These are phyloP conservation scores for Saturnia pavonia DNA, from an alignment of 2,888 invertebrate genomes.

Conservation along the genomic window DNA sequence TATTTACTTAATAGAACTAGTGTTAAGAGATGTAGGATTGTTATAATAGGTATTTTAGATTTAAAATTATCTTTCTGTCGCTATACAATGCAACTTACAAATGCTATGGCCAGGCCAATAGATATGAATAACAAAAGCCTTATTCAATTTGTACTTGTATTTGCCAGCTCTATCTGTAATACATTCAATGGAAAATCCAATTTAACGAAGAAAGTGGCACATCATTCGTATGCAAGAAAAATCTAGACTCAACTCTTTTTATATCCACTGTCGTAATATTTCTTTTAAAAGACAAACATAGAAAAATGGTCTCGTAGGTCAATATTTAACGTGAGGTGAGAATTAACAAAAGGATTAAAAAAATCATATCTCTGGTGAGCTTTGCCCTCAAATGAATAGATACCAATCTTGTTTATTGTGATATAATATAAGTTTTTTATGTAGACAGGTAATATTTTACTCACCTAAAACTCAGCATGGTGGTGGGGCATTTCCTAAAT, in stretches of 20 bases:
- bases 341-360: background rate
- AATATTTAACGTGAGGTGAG: background rate
- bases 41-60: background rate
- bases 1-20: background rate
- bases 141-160: background rate
- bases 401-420: background rate
- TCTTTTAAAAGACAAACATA: background rate
- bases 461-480: no score
- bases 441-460: no score
- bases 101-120: background rate
- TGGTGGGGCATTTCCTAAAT: no score
- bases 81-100: background rate
- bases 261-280: background rate
- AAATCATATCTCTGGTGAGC: background rate
- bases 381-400: background rate
- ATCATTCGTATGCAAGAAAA: background rate
- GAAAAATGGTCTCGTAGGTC: background rate
- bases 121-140: background rate
- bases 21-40: background rate
- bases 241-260: background rate
- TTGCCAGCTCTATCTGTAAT: background rate
- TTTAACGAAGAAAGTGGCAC: background rate
- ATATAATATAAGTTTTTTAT: no score
- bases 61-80: background rate
- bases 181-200: background rate